Conservation (phyloP, 2,888 invertebrate genomes). For the Drosophila kuntzei region DNA sequence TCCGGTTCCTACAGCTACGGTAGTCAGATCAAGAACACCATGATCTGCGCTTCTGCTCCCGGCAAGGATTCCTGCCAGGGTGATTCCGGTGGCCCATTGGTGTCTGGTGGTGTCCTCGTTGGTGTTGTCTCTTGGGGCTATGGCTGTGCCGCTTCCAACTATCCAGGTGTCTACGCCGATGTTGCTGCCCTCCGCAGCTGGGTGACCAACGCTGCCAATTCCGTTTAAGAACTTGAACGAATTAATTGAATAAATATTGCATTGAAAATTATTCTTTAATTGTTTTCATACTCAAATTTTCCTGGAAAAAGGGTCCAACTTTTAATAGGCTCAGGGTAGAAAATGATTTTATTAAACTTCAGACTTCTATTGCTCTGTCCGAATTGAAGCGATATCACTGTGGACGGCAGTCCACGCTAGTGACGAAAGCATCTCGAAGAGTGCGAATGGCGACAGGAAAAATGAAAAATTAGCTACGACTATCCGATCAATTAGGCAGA, state of each 20-base stretch:
- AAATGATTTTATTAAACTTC: background rate
- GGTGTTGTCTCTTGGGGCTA: slow-evolving; percentile 83
- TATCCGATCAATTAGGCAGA: too few relatives aligned
- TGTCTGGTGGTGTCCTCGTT: slow-evolving; percentile 56
- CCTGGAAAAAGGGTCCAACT: background rate
- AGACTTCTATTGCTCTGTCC: too few relatives aligned
- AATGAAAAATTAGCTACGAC: too few relatives aligned
- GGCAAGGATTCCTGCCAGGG: slow-evolving; percentile 80
- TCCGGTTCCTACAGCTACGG: slow-evolving; percentile 83
- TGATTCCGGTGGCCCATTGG: slow-evolving; percentile 83
- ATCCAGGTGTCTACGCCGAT: slow-evolving; percentile 76
- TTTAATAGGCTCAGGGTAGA: too few relatives aligned
- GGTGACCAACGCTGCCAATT: slow-evolving; percentile 41
- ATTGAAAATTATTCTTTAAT: slow-evolving; percentile 1
- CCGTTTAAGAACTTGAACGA: slow-evolving; percentile 34
- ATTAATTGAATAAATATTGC: slow-evolving; percentile 45
- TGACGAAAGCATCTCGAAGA: too few relatives aligned
- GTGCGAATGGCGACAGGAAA: too few relatives aligned
- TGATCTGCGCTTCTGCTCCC: slow-evolving; percentile 71
- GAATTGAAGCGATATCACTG: too few relatives aligned
- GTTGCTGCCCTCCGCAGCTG: slow-evolving; percentile 64
- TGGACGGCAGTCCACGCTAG: too few relatives aligned
- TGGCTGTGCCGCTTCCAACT: slow-evolving; percentile 72
- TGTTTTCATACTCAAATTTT: background rate
- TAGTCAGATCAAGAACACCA: slow-evolving; percentile 39